Conservation (phyloP, 1,140 invertebrate genomes). For the Sinella curviseta region DNA sequence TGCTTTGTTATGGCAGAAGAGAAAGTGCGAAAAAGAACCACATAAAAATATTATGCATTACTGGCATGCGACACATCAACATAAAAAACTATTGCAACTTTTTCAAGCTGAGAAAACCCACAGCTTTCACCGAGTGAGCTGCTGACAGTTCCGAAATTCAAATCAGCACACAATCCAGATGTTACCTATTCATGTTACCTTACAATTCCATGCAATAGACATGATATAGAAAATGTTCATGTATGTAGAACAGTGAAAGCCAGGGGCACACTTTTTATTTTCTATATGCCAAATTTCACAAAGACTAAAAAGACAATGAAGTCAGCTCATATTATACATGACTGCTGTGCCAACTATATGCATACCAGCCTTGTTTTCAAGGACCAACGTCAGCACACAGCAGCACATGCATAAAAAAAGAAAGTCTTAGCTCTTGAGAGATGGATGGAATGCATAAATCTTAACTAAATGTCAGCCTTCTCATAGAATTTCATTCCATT, state of each 20-base stretch:
- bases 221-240: background rate
- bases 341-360: too few relatives aligned
- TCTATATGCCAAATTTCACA: too few relatives aligned
- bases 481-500: constrained; percentile 11
- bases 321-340: background rate
- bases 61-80: too few relatives aligned
- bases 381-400: background rate
- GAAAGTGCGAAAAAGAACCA: too few relatives aligned
- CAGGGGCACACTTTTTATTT: too few relatives aligned
- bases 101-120: too few relatives aligned
- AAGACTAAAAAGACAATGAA: background rate
- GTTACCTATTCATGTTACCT: background rate
- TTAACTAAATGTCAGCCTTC: constrained; percentile 7
- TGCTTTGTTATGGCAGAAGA: too few relatives aligned
- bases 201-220: background rate
- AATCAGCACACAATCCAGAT: background rate
- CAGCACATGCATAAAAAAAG: background rate
- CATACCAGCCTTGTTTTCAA: too few relatives aligned
- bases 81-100: too few relatives aligned
- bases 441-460: constrained; percentile 15
- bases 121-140: too few relatives aligned
- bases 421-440: constrained; percentile 1
- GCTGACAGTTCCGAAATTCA: background rate
- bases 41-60: too few relatives aligned
- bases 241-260: too few relatives aligned